Evolutionary conservation across 1,140 invertebrate genomes (phyloP).

Genomic region (Heliconius congener): DNA sequence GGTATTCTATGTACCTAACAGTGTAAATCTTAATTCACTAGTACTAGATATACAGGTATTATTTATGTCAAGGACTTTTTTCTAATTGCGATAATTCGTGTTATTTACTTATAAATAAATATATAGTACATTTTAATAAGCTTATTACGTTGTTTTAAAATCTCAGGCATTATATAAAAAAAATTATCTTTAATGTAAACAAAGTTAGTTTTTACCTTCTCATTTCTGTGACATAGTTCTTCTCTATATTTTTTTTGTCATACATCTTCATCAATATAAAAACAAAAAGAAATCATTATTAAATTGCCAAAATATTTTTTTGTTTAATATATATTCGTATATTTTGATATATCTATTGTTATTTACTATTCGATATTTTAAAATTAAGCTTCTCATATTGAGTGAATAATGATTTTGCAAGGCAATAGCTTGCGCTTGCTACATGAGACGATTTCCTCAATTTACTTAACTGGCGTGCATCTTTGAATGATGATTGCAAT

Average conservation of each 20-base stretch:
- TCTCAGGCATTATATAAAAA: no score
- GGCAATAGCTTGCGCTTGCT: slow-evolving; percentile 12
- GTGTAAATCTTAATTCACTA: neutral
- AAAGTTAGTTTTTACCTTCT: no score
- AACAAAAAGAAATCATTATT: no score
- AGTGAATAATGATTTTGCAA: neutral
- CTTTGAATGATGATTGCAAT: slow-evolving; percentile 30
- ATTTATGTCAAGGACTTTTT: neutral
- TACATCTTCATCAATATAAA: no score
- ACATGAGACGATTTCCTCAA: slow-evolving; percentile 27
- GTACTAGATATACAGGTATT: neutral
- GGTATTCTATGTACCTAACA: neutral
- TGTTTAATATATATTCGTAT: no score
- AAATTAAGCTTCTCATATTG: neutral
- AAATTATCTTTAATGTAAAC: no score
- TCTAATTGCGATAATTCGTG: neutral
- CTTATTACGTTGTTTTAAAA: no score
- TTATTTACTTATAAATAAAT: neutral
- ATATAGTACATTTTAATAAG: no score
- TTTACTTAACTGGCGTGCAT: slow-evolving; percentile 21
- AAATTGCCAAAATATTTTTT: neutral
- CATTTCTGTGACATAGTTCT: no score
- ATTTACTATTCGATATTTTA: neutral
- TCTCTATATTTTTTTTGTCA: no score
- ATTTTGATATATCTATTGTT: no score